These are phyloP conservation scores for Tarsius wallacei DNA, from an alignment of 2,797 vertebrate species.

Conservation along the genomic window DNA sequence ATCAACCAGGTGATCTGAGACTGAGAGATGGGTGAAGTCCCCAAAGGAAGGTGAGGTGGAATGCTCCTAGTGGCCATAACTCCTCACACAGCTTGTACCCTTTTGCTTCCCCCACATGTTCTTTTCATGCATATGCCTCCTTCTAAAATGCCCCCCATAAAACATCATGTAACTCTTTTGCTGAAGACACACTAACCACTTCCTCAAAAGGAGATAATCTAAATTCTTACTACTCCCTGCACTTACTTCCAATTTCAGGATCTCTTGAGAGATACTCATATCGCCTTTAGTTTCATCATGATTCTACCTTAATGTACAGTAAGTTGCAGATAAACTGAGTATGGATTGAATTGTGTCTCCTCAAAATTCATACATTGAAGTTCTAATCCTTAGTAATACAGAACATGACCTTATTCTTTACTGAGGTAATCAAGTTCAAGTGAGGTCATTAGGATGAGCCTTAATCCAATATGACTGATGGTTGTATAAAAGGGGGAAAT, in stretches of 20 bases:
- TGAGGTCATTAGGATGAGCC: not conserved
- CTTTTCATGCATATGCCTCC: not conserved
- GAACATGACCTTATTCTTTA: not conserved
- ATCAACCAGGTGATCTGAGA: not conserved
- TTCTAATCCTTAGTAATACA: not conserved
- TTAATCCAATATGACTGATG: not conserved
- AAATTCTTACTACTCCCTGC: not conserved
- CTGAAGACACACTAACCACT: not conserved
- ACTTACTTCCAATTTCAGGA: not conserved
- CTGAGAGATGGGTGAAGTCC: not conserved
- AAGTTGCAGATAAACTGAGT: not conserved
- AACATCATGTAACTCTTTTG: not conserved
- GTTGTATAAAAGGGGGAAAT: not conserved
- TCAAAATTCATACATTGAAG: not conserved
- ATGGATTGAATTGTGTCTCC: not conserved
- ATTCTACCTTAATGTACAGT: not conserved
- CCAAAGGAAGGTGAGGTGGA: not conserved
- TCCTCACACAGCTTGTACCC: not conserved
- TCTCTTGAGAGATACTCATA: not conserved
- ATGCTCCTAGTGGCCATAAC: not conserved
- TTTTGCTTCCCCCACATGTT: not conserved
- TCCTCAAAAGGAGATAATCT: not conserved
- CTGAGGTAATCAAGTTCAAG: not conserved
- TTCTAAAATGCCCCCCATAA: not conserved
- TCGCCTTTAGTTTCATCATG: not conserved